phyloP scores from a whole-genome alignment of 2,888 invertebrate genomes.

The Phymatocera aterrima region DNA sequence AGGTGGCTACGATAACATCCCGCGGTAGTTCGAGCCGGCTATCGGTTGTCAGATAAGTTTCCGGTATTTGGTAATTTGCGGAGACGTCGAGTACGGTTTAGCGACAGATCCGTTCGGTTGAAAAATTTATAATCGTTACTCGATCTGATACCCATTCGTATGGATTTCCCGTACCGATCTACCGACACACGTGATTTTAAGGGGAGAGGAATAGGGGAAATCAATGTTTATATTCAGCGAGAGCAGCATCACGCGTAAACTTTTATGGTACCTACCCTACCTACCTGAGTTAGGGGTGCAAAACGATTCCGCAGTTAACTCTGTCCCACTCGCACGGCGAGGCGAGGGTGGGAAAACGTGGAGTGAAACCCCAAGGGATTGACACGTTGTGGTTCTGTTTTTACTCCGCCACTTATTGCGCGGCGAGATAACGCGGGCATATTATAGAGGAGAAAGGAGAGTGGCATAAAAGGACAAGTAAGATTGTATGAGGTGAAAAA shows the following conservation, averaged over 20 bases:
- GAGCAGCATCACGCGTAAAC: neutral
- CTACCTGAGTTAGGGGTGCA: no score
- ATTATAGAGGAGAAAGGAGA: neutral
- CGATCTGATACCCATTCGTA: neutral
- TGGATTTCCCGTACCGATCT: neutral
- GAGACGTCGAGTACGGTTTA: no score
- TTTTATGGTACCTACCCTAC: neutral
- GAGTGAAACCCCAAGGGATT: slow-evolving; percentile 14
- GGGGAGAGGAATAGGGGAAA: neutral
- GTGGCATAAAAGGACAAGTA: neutral
- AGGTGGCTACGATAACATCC: neutral
- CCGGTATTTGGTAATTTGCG: slow-evolving; percentile 16
- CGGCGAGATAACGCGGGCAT: neutral
- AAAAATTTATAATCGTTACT: neutral
- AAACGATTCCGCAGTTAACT: slow-evolving; percentile 7
- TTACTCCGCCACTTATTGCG: slow-evolving; percentile 19
- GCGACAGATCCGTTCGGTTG: neutral
- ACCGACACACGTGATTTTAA: neutral
- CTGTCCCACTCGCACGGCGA: neutral
- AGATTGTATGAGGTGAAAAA: neutral
- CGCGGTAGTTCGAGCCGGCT: neutral
- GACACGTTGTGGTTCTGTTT: slow-evolving; percentile 11
- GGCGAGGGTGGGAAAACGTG: neutral
- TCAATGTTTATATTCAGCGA: neutral
- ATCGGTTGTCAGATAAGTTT: neutral